Evolutionary conservation across 2,888 invertebrate species (phyloP), one percentile per base, ranked within the genome.

Genomic region (Rosalia funebris): DNA sequence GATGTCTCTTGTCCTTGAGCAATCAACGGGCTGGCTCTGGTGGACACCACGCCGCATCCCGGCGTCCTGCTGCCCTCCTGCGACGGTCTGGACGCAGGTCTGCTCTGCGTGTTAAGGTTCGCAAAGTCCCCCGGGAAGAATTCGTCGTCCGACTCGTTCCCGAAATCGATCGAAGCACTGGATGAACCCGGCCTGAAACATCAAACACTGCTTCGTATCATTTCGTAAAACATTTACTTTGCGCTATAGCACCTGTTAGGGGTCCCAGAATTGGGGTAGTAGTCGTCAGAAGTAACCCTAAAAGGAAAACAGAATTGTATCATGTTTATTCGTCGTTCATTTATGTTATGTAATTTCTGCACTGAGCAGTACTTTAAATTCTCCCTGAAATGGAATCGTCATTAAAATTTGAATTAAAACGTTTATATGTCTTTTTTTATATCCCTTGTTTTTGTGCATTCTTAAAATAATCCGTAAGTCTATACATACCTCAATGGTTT

Each of bases 1-100:
- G 83, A 75, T 0, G 88, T 87, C 0, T 84, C 83, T 14, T 84
- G 83, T 0, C 88, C 89, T 58, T 85, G 82, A 5, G 87, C 85
- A 50, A 89, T 86, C 56, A 89, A 77, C 0, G 87, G 86, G 52
- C 83, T 82, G 0, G 86, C 77, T 69, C 82, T 83, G 0, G 82
- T 72, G 1, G 82, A 77, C 7, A 86, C 84, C 16, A 79, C 82
- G 0, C 88, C 88, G 71, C 75, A 80, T 25, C 46, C 52, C 1
- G 54, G 44, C 42, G 44, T 45, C 42, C 52, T 39, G 15, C 50
- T 46, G 1, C 44, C 19, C 4, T 31, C 37, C 39, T 37, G 37
- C 4, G 31, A 16, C n/a, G 66, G 45, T 32, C 55, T 53, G 1
- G 55, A 52, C 1, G 55, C 14, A 4, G 65, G 58, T 54, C 62